These are phyloP conservation scores for Limnephilus marmoratus DNA, from an alignment of 2,888 invertebrate species.

Conservation along the genomic window DNA sequence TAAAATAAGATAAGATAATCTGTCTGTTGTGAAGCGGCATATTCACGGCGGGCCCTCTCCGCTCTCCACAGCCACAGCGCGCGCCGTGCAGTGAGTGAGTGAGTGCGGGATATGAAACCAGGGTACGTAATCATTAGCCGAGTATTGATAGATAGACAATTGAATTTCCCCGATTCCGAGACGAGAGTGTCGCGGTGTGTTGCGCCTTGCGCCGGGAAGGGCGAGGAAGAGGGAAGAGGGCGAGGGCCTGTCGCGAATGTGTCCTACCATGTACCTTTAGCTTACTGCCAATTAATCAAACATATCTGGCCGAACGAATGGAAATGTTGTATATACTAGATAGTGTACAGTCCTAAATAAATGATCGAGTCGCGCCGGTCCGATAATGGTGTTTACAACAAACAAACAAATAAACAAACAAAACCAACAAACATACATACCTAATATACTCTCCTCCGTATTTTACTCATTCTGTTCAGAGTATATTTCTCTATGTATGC, in stretches of 20 bases:
- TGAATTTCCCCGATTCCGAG: constrained; percentile 60
- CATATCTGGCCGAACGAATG: constrained; percentile 67
- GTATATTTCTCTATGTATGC: constrained; percentile 66
- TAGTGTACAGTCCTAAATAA: constrained; percentile 80
- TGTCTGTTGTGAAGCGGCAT: constrained; percentile 63
- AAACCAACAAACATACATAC: constrained; percentile 47
- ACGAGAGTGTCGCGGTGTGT: constrained; percentile 24
- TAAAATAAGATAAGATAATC: constrained; percentile 45
- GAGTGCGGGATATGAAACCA: constrained; percentile 62
- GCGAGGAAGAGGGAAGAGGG: too few relatives aligned
- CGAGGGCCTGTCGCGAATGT: constrained; percentile 57
- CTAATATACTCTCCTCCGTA: constrained; percentile 64
- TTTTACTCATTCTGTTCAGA: constrained; percentile 64
- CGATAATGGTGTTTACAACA: constrained; percentile 71
- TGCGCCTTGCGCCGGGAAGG: constrained; percentile 37
- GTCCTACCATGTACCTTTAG: constrained; percentile 74
- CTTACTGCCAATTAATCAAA: constrained; percentile 70
- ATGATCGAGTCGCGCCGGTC: constrained; percentile 79
- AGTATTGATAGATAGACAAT: constrained; percentile 66
- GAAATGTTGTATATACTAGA: constrained; percentile 78
- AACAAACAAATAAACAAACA: constrained; percentile 8
- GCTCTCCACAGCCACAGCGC: background rate
- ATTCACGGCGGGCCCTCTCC: constrained; percentile 40
- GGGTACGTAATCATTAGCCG: constrained; percentile 66
- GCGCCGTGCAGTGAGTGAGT: background rate